Conservation (phyloP, 1,140 invertebrate species). For the Bombus sylvicola region DNA sequence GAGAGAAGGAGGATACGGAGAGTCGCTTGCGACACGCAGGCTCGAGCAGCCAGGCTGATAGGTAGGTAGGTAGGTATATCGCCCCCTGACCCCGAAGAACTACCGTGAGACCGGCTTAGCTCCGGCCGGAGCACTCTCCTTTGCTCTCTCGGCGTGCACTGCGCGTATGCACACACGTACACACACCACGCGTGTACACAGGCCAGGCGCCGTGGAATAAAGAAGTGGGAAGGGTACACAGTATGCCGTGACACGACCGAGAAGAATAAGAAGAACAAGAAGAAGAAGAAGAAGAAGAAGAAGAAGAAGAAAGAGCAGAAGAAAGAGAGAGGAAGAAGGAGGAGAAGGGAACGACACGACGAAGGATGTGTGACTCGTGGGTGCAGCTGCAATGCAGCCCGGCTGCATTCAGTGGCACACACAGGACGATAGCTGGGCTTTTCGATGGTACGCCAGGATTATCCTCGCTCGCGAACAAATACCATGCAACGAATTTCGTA, state of each 20-base stretch:
- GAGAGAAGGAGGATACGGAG: constrained; percentile 51
- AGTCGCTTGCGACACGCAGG: constrained; percentile 72
- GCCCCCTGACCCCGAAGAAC: constrained; percentile 79
- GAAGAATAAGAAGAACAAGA: background rate
- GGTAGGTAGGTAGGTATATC: constrained; percentile 75
- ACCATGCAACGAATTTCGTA: constrained; percentile 31
- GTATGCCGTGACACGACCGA: constrained; percentile 54
- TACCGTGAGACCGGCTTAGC: constrained; percentile 80
- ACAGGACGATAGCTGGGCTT: constrained; percentile 53
- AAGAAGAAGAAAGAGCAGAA: background rate
- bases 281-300: background rate
- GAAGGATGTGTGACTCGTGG: constrained; percentile 75
- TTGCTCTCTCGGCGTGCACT: constrained; percentile 64
- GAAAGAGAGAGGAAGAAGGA: constrained; percentile 10
- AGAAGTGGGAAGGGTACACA: constrained; percentile 59
- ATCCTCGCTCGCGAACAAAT: constrained; percentile 22
- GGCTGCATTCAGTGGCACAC: constrained; percentile 53
- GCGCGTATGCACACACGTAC: constrained; percentile 26
- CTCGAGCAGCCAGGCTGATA: constrained; percentile 57
- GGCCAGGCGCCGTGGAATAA: constrained; percentile 55
- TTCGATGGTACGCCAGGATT: constrained; percentile 48
- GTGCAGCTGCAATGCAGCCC: constrained; percentile 68
- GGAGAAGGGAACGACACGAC: constrained; percentile 69
- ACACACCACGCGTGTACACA: background rate
- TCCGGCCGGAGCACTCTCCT: constrained; percentile 70